These are phyloP conservation scores for Porites evermanni DNA, from an alignment of 92 coral and sea anemone species.

Conservation along the genomic window DNA sequence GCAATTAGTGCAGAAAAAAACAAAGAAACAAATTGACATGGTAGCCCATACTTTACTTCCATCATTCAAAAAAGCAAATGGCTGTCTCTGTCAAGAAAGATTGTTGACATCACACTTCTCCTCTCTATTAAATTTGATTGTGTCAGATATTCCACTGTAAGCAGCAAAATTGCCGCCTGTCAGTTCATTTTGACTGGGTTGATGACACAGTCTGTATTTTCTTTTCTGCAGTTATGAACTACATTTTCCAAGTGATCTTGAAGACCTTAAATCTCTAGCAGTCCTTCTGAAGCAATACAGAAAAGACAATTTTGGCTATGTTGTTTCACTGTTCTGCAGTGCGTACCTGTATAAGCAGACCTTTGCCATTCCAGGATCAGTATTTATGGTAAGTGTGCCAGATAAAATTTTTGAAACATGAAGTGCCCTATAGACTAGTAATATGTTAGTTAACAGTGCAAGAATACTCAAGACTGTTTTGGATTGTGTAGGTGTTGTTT, in stretches of 20 bases:
- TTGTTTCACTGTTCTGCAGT: constrained; percentile 88
- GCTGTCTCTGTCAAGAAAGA: no score
- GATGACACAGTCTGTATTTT: neutral
- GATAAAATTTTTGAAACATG: neutral
- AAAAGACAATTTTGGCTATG: constrained; percentile 79
- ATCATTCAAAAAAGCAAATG: no score
- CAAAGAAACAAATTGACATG: no score
- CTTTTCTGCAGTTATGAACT: constrained; percentile 58
- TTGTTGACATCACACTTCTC: no score
- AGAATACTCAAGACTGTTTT: no score
- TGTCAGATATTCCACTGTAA: no score
- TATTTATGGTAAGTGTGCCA: constrained; percentile 82
- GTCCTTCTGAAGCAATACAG: constrained; percentile 75
- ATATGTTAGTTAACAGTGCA: no score
- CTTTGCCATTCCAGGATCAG: constrained; percentile 99
- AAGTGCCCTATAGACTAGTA: neutral
- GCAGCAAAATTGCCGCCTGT: no score
- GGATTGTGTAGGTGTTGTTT: no score
- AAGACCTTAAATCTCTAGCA: constrained; percentile 87
- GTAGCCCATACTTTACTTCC: no score
- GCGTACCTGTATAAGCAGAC: constrained; percentile 97
- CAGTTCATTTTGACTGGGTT: neutral
- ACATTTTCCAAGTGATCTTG: constrained; percentile 85
- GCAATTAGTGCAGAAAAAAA: no score
- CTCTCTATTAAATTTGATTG: no score